Percentiles rank a stretch among this genome's conserved stretches.
Evolutionary conservation across 1,140 invertebrate genomes (phyloP).

Genomic region (Globodera rostochiensis): DNA sequence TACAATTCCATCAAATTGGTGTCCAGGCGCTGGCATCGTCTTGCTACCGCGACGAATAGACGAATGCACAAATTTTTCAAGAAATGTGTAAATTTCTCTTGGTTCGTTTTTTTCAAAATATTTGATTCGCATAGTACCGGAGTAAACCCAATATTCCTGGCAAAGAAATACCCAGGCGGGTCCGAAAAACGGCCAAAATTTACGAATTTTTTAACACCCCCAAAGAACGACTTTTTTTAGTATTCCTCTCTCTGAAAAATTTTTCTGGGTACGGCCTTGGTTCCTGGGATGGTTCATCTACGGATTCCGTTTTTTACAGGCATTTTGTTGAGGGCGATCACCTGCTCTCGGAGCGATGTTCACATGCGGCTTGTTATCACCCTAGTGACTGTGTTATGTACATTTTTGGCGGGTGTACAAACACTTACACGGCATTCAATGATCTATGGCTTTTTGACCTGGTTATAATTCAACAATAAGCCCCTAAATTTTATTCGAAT

Average conservation of each 20-base stretch:
- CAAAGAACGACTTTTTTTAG: no score
- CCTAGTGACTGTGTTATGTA: conserved; percentile 74
- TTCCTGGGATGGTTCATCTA: no score
- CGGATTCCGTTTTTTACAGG: not conserved
- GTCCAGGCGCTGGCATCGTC: conserved; percentile 80
- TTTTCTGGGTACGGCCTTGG: no score
- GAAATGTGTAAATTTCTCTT: conserved; percentile 53
- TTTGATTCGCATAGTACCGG: conserved; percentile 3
- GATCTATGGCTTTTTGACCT: conserved; percentile 92
- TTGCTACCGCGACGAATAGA: conserved; percentile 74
- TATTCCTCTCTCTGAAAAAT: no score
- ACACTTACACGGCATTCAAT: conserved; percentile 90
- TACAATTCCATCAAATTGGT: conserved; percentile 81
- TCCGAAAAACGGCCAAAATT: no score
- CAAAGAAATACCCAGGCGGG: no score
- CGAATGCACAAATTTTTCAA: conserved; percentile 48
- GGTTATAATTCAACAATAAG: conserved; percentile 67
- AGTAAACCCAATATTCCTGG: not conserved
- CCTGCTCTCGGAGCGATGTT: conserved; percentile 83
- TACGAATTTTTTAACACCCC: no score
- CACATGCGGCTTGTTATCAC: conserved; percentile 81
- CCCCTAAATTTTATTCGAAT: conserved; percentile 21
- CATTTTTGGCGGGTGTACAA: conserved; percentile 84
- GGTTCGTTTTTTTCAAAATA: conserved; percentile 28
- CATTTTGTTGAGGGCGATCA: conserved; percentile 75